Evolutionary conservation across 2,113 vertebrate species (phyloP), one percentile per base, ranked within the genome.

Genomic region (Pterocles gutturalis): DNA sequence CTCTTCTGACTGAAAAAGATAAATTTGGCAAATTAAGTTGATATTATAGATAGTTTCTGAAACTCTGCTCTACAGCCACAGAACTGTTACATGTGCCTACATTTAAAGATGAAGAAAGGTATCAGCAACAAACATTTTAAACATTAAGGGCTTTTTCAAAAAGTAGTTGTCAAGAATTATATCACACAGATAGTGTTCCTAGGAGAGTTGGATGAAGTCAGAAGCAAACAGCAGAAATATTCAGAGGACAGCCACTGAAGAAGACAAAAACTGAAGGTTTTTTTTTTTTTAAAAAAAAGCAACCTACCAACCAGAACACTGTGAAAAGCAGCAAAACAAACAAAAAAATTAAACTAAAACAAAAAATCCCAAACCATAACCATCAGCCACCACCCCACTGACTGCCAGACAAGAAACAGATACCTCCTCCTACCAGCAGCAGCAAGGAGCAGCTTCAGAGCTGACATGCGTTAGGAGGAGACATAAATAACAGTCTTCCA

Each of bases 401-500:
- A 29, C 24, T 58, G 72, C 33, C 64, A 70, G 83, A 66, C 55
- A 61, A 65, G 53, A 17, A 90, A n/a, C 46, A 96, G 41, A 45
- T 36, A 80, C 19, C 66, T 17, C 58, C 77, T 73, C 90, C 86
- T 8, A 83, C 9, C 51, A 64, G 87, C 49, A 83, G 77, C 77
- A 82, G 76, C 45, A 26, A 60, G 33, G 8, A 76, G 38, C 83
- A 46, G 75, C 36, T 66, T 18, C 58, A 57, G 64, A 85, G 61
- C 49, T 41, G 45, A 84, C 70, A 49, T 0, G 2, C 66, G 53
- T 66, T 1, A 58, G 3, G 0, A 58, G 83, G 48, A 36, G 25
- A 36, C 4, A 0, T 1, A 41, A 61, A 10, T 5, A 65, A 46
- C 1, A 17, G 14, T 4, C 29, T 65, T 43, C 46, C 41, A 73